phyloP scores from a whole-genome alignment of 2,797 vertebrate genomes.

The Pseudochaenichthys georgianus region DNA sequence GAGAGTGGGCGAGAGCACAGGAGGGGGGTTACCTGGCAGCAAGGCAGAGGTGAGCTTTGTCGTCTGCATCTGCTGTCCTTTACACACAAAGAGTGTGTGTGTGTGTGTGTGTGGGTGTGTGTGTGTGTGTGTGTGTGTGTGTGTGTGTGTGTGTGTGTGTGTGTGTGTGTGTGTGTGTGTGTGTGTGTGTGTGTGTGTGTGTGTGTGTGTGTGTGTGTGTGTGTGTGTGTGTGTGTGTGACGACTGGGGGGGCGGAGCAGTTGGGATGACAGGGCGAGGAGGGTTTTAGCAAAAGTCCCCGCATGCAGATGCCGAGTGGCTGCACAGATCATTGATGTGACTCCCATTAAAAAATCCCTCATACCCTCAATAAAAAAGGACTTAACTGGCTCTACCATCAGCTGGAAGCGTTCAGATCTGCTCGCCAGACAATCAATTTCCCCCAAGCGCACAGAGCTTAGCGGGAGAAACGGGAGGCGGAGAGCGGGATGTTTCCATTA shows the following conservation, averaged over 20 bases:
- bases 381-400: conserved; percentile 88
- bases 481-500: conserved; percentile 88
- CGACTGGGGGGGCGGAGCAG: conserved; percentile 40
- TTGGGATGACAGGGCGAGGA: conserved; percentile 58
- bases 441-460: conserved; percentile 85
- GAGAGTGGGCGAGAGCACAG: conserved; percentile 42
- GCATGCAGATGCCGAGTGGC: conserved; percentile 83
- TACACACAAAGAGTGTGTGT: conserved; percentile 29
- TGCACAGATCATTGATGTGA: conserved; percentile 86
- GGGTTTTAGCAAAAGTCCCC: conserved; percentile 68
- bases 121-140: no score
- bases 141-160: no score
- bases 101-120: conserved; percentile 21
- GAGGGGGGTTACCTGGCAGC: conserved; percentile 55
- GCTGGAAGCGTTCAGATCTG: conserved; percentile 86
- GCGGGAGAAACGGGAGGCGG: conserved; percentile 82
- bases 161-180: conserved; percentile 1
- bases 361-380: conserved; percentile 89
- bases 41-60: conserved; percentile 55
- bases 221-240: conserved; percentile 18
- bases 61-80: conserved; percentile 76
- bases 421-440: conserved; percentile 89
- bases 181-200: conserved; percentile 14
- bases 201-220: conserved; percentile 14
- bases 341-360: conserved; percentile 88